Conservation (phyloP, 2,113 vertebrate genomes). For the Patagioenas fasciata region DNA sequence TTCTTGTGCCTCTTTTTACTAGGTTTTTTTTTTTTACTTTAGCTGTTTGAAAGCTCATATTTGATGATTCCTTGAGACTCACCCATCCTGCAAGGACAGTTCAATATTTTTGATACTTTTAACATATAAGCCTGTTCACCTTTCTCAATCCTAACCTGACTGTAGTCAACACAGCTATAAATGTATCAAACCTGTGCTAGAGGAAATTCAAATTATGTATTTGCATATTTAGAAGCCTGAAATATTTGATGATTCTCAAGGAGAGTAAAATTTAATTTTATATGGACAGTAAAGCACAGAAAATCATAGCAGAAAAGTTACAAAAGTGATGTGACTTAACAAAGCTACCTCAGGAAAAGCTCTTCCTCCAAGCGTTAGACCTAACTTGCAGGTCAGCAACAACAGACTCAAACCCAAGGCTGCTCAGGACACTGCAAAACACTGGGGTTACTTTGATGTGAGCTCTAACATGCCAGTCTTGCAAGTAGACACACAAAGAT, state of each 20-base stretch:
- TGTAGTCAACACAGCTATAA: background rate
- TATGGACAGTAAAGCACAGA: background rate
- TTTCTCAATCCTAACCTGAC: background rate
- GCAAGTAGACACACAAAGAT: background rate
- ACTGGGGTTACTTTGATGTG: background rate
- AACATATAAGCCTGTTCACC: background rate
- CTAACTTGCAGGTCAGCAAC: background rate
- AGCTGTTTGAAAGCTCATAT: background rate
- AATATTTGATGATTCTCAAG: background rate
- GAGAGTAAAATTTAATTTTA: background rate
- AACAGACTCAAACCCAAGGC: background rate
- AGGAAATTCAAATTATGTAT: background rate
- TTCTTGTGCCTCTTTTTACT: background rate
- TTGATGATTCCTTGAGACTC: background rate
- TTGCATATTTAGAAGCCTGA: background rate
- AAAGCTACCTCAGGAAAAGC: background rate
- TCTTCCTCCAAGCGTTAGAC: background rate
- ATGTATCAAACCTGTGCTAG: background rate
- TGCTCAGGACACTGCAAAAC: background rate
- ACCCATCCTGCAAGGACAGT: background rate
- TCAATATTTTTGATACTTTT: background rate
- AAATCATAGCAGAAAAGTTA: background rate
- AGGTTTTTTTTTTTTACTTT: background rate
- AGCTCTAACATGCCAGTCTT: background rate
- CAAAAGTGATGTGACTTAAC: background rate